phyloP scores from a whole-genome alignment of 1,140 invertebrate species.

The Drusus annulatus region DNA sequence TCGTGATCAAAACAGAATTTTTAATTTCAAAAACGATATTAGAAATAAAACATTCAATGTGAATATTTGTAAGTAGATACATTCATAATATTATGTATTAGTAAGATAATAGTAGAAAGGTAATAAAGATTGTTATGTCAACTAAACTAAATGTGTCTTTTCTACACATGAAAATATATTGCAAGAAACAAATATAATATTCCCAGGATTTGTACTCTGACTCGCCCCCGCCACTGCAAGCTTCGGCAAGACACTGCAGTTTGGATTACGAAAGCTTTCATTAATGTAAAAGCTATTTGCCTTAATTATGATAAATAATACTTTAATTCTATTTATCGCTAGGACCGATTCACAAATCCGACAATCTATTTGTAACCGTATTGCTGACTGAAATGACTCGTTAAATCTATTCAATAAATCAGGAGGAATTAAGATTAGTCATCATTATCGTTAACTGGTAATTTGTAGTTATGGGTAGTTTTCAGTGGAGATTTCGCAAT shows the following conservation, averaged over 20 bases:
- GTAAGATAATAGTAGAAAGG: too few species aligned
- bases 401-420: not conserved
- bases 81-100: too few species aligned
- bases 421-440: not conserved
- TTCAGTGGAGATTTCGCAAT: too few species aligned
- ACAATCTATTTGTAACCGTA: slow-evolving; percentile 14
- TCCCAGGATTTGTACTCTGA: not conserved
- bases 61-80: too few species aligned
- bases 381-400: slow-evolving; percentile 9
- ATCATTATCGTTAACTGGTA: too few species aligned
- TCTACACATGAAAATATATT: too few species aligned
- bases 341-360: slow-evolving; percentile 7
- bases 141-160: too few species aligned
- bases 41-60: too few species aligned
- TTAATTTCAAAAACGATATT: too few species aligned
- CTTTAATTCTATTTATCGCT: slow-evolving; percentile 43
- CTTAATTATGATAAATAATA: slow-evolving; percentile 57
- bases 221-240: not conserved
- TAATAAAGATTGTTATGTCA: too few species aligned
- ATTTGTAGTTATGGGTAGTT: too few species aligned
- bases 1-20: too few species aligned
- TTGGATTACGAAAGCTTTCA: slow-evolving; percentile 48
- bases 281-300: slow-evolving; percentile 55
- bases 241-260: slow-evolving; percentile 43
- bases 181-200: not conserved